A percentile compares a stretch with the other conserved stretches of the same genome.
Evolutionary conservation across 2,797 vertebrate genomes (phyloP).

Genomic region (Aldrovandia affinis): DNA sequence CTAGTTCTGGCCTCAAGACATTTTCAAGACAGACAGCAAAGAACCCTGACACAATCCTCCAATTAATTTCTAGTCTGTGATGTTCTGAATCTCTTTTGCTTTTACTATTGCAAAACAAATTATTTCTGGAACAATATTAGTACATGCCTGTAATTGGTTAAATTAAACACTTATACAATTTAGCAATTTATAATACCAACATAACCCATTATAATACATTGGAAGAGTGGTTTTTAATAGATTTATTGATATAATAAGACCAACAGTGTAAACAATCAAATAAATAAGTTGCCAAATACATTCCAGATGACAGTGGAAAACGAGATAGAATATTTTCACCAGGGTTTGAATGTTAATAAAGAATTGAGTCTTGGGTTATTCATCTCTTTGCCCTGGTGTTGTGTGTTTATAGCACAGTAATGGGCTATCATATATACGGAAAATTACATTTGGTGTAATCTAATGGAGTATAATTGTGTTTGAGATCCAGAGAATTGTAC

Average conservation of each 20-base stretch:
- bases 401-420: neutral
- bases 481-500: constrained; percentile 36
- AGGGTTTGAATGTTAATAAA: neutral
- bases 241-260: neutral
- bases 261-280: neutral
- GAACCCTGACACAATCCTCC: neutral
- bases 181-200: constrained; percentile 16
- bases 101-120: constrained; percentile 4
- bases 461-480: constrained; percentile 50
- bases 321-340: neutral
- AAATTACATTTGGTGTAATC: constrained; percentile 22
- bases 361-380: neutral
- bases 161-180: too few relatives aligned
- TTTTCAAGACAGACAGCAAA: neutral
- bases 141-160: constrained; percentile 15
- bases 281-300: neutral
- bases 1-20: neutral
- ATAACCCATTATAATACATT: neutral
- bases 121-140: constrained; percentile 16
- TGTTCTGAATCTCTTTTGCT: neutral
- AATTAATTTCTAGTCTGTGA: neutral
- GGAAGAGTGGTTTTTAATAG: neutral
- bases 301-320: constrained; percentile 6
- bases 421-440: neutral
- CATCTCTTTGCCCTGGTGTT: neutral